phyloP scores from a whole-genome alignment of 2,113 vertebrate species.

The Aplodontia rufa region DNA sequence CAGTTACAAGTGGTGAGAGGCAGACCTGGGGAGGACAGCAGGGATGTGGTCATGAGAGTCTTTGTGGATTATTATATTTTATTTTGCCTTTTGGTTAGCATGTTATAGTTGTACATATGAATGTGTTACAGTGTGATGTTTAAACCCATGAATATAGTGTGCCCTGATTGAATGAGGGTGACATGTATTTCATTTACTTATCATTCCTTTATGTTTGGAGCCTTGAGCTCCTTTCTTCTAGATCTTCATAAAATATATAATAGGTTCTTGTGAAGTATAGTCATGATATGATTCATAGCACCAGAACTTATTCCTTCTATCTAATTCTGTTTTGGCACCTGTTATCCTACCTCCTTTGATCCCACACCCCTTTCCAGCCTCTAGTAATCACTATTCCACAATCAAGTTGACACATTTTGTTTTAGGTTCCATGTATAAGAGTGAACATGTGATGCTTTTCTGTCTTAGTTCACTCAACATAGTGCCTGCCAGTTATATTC shows the following conservation, averaged over 20 bases:
- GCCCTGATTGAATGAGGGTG: neutral
- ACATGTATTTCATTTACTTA: neutral
- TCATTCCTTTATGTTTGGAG: neutral
- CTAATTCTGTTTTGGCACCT: neutral
- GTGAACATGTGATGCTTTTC: neutral
- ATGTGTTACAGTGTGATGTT: neutral
- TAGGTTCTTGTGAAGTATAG: neutral
- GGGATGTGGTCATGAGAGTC: accelerated
- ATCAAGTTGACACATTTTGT: neutral
- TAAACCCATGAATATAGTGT: neutral
- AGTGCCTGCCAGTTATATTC: neutral
- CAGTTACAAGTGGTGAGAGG: neutral
- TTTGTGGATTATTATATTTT: neutral
- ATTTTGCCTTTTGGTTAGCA: neutral
- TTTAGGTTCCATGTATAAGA: neutral
- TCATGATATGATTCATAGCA: neutral
- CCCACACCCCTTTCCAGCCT: neutral
- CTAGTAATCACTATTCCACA: neutral
- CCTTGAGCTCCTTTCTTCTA: neutral
- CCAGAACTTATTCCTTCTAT: neutral
- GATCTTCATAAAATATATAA: neutral
- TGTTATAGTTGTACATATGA: neutral
- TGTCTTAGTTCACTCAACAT: neutral
- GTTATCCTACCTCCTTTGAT: neutral
- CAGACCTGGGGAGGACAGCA: neutral